Conservation (phyloP, 1,140 invertebrate species). For the Trachymyrmex septentrionalis region DNA sequence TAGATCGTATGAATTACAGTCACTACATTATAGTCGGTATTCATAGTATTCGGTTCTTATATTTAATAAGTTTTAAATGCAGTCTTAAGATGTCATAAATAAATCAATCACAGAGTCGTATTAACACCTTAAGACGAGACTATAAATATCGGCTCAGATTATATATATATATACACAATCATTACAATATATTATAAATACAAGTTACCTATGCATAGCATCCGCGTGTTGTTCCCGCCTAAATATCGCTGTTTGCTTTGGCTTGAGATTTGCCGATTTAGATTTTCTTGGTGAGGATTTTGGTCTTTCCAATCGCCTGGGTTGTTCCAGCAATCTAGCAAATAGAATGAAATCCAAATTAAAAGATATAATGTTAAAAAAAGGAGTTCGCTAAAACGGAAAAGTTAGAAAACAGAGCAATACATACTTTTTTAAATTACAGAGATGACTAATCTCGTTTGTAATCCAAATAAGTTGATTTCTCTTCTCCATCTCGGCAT, state of each 20-base stretch:
- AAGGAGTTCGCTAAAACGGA: conserved; percentile 9
- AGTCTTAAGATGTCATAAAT: no score
- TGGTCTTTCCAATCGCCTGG: conserved; percentile 76
- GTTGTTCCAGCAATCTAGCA: conserved; percentile 80
- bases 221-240: conserved; percentile 47
- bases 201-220: background rate
- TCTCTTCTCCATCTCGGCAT: conserved; percentile 85
- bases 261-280: conserved; percentile 67
- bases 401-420: background rate
- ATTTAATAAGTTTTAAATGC: no score
- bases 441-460: conserved; percentile 86
- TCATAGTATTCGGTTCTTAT: no score
- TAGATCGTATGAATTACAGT: background rate
- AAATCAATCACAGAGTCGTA: no score
- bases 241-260: conserved; percentile 51
- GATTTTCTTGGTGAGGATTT: conserved; percentile 77
- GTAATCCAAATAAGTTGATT: conserved; percentile 87
- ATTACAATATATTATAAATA: background rate
- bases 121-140: no score
- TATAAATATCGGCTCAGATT: no score
- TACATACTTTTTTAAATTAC: conserved; percentile 85
- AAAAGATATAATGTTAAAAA: background rate
- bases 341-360: background rate
- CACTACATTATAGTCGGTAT: background rate
- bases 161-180: no score